Evolutionary conservation across 2,113 vertebrate genomes (phyloP).

Genomic region (Tupaia chinensis): DNA sequence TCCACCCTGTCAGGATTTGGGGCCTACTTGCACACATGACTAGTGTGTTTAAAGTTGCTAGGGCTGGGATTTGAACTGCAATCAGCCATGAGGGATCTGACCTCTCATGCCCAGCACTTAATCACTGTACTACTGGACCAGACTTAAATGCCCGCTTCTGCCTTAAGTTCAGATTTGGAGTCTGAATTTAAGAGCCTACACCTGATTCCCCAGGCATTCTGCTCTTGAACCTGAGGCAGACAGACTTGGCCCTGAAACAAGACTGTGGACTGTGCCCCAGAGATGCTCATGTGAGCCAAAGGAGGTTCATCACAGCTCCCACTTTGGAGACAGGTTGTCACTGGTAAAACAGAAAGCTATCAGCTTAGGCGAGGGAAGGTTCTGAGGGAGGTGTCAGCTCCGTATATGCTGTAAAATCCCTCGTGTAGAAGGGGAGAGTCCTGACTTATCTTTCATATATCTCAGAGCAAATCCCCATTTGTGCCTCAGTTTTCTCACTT

Average conservation of each 20-base stretch:
- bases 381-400: not conserved
- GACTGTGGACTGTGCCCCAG: not conserved
- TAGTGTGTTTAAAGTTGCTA: too few relatives aligned
- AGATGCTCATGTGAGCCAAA: not conserved
- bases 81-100: too few relatives aligned
- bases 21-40: too few relatives aligned
- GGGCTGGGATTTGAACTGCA: too few relatives aligned
- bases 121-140: too few relatives aligned
- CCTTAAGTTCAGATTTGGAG: not conserved
- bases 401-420: not conserved
- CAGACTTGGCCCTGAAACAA: not conserved
- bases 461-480: not conserved
- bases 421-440: not conserved
- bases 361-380: not conserved
- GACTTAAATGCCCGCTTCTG: too few relatives aligned
- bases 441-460: not conserved
- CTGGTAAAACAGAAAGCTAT: not conserved
- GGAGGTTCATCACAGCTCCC: not conserved
- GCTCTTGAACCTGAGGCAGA: not conserved
- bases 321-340: not conserved
- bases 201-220: not conserved
- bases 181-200: not conserved
- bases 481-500: conserved; percentile 7
- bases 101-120: too few relatives aligned
- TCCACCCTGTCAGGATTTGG: too few relatives aligned